These are phyloP conservation scores for Strigamia transsilvanica DNA, from an alignment of 2,888 invertebrate genomes.

Conservation along the genomic window DNA sequence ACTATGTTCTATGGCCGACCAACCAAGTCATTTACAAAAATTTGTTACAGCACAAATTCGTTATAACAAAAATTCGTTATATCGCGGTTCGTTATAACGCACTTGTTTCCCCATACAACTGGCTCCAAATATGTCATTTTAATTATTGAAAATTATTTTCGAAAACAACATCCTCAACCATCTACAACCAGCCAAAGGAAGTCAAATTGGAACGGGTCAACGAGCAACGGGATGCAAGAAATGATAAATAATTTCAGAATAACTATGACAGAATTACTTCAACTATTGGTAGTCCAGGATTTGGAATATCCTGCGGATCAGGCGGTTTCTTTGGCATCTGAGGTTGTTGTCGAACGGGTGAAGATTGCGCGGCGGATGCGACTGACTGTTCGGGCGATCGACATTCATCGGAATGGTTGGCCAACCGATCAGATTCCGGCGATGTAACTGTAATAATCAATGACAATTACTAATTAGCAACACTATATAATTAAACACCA, in stretches of 20 bases:
- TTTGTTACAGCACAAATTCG: too few relatives aligned
- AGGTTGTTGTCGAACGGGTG: constrained; percentile 53
- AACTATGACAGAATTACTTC: constrained; percentile 66
- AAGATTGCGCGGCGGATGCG: constrained; percentile 17
- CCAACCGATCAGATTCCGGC: constrained; percentile 46
- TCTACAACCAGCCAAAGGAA: too few relatives aligned
- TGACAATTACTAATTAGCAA: not conserved
- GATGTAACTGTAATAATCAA: constrained; percentile 43
- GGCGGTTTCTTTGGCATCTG: constrained; percentile 63
- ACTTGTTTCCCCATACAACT: too few relatives aligned
- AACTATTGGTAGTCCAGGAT: constrained; percentile 74
- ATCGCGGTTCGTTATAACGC: too few relatives aligned
- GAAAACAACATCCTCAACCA: too few relatives aligned
- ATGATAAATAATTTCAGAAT: not conserved
- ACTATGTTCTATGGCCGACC: too few relatives aligned
- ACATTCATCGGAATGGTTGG: constrained; percentile 16
- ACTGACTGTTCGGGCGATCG: constrained; percentile 38
- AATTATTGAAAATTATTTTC: too few relatives aligned
- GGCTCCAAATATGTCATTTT: too few relatives aligned
- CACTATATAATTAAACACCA: too few relatives aligned
- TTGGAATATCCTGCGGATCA: constrained; percentile 69
- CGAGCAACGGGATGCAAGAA: not conserved
- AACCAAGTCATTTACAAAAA: too few relatives aligned
- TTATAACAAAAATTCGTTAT: too few relatives aligned
- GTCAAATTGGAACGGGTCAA: too few relatives aligned